Base-by-base conservation (phyloP, 2,113 vertebrate genomes). In the Syngnathus floridae region DNA sequence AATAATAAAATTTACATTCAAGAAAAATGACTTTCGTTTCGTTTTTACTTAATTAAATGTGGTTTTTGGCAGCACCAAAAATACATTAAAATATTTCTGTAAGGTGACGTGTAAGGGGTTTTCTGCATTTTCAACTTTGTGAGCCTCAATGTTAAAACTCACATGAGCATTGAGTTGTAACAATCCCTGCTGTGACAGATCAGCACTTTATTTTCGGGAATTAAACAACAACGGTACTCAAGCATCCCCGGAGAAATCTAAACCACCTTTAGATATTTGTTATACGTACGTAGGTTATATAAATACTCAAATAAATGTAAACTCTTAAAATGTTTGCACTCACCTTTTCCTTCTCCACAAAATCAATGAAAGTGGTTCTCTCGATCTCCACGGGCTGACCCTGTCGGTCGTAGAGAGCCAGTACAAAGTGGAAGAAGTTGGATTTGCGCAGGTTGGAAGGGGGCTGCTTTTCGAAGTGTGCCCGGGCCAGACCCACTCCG, bases 341-440 rank as follows among this genome's bases (percentile, higher is more conserved):
- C 88, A 98, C 96, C 91, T 97, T 98, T 79, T 99, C 96, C 80
- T 98, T 99, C 83, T 99, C 96, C 67, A 98, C 95, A 85, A 98
- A 99, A 75, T 94, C 96, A 60, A 98, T 84, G 84, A 93, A 99
- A 40, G 94, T 94, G 62, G 96, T 99, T 83, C 96, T 93, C 88
- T 98, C 96, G 69, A 98, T 97, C 84, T 99, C 96, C 92, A 98
- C 96, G 36, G 96, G 96, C 87, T 99, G 96, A 66, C 96, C 96
- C 88, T 98, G 96, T 64, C 96, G 90, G 92, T 99, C 96, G 84
- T 99, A 99, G 14, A 98, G 86, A 70, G 96, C 96, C 93, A 99
- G 86, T 72, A 99, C 96, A 89, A 99, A 99, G 94, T 98, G 96
- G 92, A 99, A 98, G 92, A 98, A 98, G 94, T 99, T 99, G 92